Base-by-base conservation (phyloP, 2,888 invertebrate genomes). In the Ernsta delagoae region DNA sequence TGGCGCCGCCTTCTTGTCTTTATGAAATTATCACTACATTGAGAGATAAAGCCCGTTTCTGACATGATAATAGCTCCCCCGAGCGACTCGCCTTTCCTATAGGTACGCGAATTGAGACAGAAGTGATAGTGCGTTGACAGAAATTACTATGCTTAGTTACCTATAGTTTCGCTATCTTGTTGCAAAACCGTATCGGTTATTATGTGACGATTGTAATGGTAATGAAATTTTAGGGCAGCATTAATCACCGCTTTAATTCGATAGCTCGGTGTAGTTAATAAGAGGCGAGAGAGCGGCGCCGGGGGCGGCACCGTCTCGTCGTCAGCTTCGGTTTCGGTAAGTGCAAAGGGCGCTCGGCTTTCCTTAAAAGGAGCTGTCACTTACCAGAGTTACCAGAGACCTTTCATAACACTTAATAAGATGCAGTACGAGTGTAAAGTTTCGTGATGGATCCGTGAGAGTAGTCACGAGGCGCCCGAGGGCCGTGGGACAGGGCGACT, bases 351-450 rank as follows among this genome's bases (percentile, higher is more conserved):
- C 80, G 78, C 73, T 74, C 75, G 74, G 79, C 76, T 77, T 75
- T 73, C 87, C 85, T 79, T 88, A 89, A 88, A 92, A 86, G 90
- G 88, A 77, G 73, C 82, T 85, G 88, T 89, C 89, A 88, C 86
- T 16, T 16, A 16, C 16, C 16, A 16, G 16, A 16, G 16, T 87
- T 86, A 83, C 81, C 75, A 78, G 80, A 77, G 79, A 83, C 84
- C 86, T 90, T 90, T 91, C 90, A 91, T 90, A 90, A 89, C 83
- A 86, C 85, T 85, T 88, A 89, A 90, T 87, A 87, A 87, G 87
- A 88, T 88, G 83, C 87, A 83, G 85, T 83, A 79, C 79, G 84
- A 86, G 85, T 87, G 88, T 86, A 82, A 87, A 85, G 83, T 85
- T 87, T 89, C 90, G 92, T 90, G 92, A 90, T 89, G 89, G 85